Conservation (phyloP, 1,140 invertebrate genomes). For the Drosophila sulfurigaster region DNA sequence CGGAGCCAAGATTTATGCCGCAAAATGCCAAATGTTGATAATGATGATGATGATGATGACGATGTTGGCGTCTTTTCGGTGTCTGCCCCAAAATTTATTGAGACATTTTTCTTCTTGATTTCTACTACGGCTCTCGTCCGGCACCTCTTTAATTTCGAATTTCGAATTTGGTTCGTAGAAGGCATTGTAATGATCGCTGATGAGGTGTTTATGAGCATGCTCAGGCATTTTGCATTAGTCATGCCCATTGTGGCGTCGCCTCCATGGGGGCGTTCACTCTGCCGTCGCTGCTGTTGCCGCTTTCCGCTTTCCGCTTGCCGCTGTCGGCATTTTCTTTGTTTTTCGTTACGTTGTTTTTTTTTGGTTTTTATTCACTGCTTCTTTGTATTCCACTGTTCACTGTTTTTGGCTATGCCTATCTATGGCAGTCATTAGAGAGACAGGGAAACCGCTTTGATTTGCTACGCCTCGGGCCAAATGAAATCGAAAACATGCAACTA, state of each 20-base stretch:
- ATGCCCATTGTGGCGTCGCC: slow-evolving; percentile 55
- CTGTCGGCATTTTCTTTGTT: slow-evolving; percentile 51
- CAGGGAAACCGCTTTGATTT: slow-evolving; percentile 50
- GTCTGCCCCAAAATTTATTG: slow-evolving; percentile 65
- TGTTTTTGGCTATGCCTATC: slow-evolving; percentile 41
- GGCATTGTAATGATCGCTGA: slow-evolving; percentile 78
- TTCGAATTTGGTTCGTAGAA: slow-evolving; percentile 73
- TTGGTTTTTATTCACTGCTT: background rate
- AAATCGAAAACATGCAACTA: slow-evolving; percentile 60
- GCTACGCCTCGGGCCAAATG: slow-evolving; percentile 48
- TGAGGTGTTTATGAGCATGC: slow-evolving; percentile 78
- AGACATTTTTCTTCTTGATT: slow-evolving; percentile 62
- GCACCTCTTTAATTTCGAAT: slow-evolving; percentile 62
- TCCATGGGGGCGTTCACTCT: slow-evolving; percentile 53
- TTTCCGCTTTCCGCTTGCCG: slow-evolving; percentile 21
- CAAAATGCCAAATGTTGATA: background rate
- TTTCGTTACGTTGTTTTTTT: background rate
- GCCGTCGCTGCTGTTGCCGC: background rate
- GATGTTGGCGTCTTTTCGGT: slow-evolving; percentile 12
- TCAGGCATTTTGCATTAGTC: slow-evolving; percentile 77
- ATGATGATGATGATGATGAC: background rate
- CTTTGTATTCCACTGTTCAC: slow-evolving; percentile 2
- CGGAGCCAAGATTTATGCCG: slow-evolving; percentile 66
- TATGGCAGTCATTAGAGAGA: slow-evolving; percentile 73
- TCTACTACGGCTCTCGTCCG: slow-evolving; percentile 21